These are phyloP conservation scores for Lacanobia wlatinum DNA, from an alignment of 2,888 invertebrate genomes.

Conservation along the genomic window DNA sequence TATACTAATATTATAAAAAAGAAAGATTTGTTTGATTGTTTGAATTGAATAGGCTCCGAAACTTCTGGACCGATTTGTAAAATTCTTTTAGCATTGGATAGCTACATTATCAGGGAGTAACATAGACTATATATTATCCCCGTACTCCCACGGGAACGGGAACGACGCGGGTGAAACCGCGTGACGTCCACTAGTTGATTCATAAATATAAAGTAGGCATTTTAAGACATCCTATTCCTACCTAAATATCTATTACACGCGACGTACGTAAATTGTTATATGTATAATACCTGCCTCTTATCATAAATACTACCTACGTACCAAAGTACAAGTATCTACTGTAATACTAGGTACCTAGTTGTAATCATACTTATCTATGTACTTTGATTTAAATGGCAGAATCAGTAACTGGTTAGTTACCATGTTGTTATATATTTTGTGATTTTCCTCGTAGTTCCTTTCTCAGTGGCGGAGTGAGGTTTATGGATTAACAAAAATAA, in stretches of 20 bases:
- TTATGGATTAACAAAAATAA: too few species aligned
- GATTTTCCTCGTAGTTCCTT: neutral
- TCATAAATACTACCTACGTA: slow-evolving; percentile 22
- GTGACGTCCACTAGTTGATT: too few species aligned
- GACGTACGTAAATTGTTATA: neutral
- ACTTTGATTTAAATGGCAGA: slow-evolving; percentile 5
- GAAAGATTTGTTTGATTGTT: too few species aligned
- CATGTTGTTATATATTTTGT: neutral
- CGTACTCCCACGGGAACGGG: too few species aligned
- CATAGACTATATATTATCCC: too few species aligned
- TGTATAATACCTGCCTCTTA: neutral
- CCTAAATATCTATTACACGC: neutral
- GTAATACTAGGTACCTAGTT: neutral
- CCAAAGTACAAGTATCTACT: neutral
- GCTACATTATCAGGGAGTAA: too few species aligned
- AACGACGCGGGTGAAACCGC: too few species aligned
- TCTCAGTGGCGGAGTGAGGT: neutral
- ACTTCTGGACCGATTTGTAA: too few species aligned
- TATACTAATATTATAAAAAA: too few species aligned
- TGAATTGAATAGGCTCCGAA: too few species aligned
- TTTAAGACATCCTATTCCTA: neutral
- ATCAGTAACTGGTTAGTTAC: neutral
- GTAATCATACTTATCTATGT: neutral
- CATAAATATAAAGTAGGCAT: neutral
- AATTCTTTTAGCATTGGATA: too few species aligned